These are phyloP conservation scores for Ciona savignyi DNA, from an alignment of 23 tunicate genomes.

Conservation along the genomic window DNA sequence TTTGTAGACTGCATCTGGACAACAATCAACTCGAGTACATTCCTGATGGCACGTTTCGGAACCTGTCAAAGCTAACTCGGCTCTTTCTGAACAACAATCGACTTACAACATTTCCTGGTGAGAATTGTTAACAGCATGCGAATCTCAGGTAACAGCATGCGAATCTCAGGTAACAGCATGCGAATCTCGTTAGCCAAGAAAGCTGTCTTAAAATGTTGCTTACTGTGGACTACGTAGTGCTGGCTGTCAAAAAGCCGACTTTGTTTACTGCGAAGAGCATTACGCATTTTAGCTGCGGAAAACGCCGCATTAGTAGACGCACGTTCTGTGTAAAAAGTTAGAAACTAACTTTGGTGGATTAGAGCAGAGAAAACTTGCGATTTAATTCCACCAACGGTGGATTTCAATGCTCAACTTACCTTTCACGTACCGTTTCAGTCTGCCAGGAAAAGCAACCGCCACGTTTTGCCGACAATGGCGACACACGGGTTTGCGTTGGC, in stretches of 20 bases:
- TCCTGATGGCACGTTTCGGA: conserved; percentile 8
- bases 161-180: no score
- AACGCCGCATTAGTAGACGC: neutral
- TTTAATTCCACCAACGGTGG: no score
- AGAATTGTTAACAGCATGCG: neutral
- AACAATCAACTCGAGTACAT: conserved; percentile 26
- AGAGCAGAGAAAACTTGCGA: neutral
- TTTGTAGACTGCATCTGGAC: conserved; percentile 42
- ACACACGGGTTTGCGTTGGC: neutral
- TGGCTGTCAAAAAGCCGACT: no score
- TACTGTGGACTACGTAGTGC: no score
- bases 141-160: neutral
- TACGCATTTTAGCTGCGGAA: neutral
- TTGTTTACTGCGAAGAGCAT: neutral
- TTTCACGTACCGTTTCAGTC: neutral
- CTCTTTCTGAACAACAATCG: conserved; percentile 44
- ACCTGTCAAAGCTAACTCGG: conserved; percentile 16
- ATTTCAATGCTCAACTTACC: no score
- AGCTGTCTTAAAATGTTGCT: no score
- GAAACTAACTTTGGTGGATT: no score
- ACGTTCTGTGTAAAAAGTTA: neutral
- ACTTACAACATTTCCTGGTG: conserved; percentile 49
- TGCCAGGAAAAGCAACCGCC: neutral
- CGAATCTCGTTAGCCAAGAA: neutral
- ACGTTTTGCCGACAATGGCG: neutral